Evolutionary conservation across 2,113 vertebrate genomes (phyloP).

Genomic region (Prolemur simus): DNA sequence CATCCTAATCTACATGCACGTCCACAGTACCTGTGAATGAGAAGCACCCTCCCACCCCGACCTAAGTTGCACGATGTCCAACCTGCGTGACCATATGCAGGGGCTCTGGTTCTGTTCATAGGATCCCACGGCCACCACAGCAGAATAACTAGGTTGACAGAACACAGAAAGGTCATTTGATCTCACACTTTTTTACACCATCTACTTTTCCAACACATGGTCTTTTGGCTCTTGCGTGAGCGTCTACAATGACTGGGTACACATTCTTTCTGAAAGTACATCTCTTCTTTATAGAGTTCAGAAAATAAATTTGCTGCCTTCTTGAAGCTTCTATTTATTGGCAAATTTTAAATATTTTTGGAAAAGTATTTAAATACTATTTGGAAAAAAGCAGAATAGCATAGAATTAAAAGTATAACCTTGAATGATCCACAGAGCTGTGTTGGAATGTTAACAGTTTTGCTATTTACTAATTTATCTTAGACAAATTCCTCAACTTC

Average conservation of each 20-base stretch:
- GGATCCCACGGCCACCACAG: neutral
- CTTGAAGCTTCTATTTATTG: neutral
- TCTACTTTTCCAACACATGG: neutral
- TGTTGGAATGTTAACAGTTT: neutral
- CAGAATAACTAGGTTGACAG: neutral
- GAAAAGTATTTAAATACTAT: neutral
- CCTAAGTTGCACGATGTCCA: neutral
- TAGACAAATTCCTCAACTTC: neutral
- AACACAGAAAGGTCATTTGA: neutral
- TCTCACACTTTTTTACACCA: neutral
- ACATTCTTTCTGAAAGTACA: neutral
- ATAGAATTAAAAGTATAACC: neutral
- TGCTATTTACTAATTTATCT: neutral
- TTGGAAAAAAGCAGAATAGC: neutral
- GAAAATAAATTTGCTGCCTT: neutral
- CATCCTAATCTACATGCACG: neutral
- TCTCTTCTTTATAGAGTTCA: neutral
- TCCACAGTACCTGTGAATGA: neutral
- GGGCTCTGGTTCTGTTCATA: neutral
- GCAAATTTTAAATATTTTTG: neutral
- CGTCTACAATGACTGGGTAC: neutral
- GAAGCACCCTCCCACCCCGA: neutral
- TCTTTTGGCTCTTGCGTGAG: neutral
- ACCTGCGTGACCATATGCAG: accelerated
- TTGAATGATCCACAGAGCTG: neutral